Base-by-base conservation (phyloP, 2,113 vertebrate species). In the Pyxicephalus adspersus region DNA sequence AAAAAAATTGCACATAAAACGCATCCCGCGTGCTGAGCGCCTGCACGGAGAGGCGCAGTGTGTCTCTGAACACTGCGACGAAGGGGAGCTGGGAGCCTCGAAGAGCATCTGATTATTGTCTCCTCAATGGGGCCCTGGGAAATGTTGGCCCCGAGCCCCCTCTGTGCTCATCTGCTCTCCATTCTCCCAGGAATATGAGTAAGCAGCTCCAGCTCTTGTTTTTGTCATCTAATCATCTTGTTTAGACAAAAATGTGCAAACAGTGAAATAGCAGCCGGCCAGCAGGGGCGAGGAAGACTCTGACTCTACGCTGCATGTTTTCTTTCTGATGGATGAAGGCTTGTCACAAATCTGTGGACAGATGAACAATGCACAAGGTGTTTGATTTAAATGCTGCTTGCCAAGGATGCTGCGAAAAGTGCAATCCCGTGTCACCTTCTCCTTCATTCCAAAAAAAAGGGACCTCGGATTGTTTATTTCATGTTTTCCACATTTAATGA, bases 231-330 rank as follows among this genome's bases (percentile, higher is more conserved):
- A 58, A 74, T 74, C 71, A 38, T 74, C 13, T 60, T 74, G 71
- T 74, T 74, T 74, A 74, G 71, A 74, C 71, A 74, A 31, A 71
- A 57, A 57, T 57, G 26, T 73, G 52, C 70, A 73, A 73, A 57
- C 4, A 74, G 38, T 54, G 38, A 60, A 38, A 29, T 34, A n/a
- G 54, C 54, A 60, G 71, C 9, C 17, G 19, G 54, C 54, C 54
- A 74, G 16, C n/a, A 26, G 0, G 4, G 23, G 18, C 23, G 1
- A 3, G 45, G 45, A 29, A 2, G 66, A 25, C 26, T 34, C 51
- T 25, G 25, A 7, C 23, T 5, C 7, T 4, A 11, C 13, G 38
- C 60, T 3, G 34, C 51, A 1, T 1, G n/a, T 4, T 45, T n/a
- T 23, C 15, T n/a, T 51, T n/a, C 54, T 2, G 20, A 28, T 17